Evolutionary conservation across 1,140 invertebrate genomes (phyloP).

Genomic region (Grapholita molesta): DNA sequence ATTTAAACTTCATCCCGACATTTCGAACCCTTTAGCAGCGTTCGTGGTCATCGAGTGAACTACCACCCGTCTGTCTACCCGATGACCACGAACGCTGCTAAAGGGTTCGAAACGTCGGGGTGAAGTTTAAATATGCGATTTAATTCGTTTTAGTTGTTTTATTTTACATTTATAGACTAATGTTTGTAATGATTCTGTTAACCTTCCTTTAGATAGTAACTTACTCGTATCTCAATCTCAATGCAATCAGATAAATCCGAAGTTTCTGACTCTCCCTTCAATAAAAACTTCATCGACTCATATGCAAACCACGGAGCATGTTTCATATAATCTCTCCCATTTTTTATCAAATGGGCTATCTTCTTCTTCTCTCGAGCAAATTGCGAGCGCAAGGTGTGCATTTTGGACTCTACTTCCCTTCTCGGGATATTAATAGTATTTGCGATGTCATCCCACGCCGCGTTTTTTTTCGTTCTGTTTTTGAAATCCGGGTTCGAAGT

Average conservation of each 20-base stretch:
- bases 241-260: neutral
- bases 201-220: neutral
- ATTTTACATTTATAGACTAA: too few relatives aligned
- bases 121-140: too few relatives aligned
- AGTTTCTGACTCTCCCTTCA: neutral
- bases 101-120: too few relatives aligned
- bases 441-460: conserved; percentile 17
- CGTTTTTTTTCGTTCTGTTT: conserved; percentile 9
- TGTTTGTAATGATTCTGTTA: too few relatives aligned
- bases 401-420: conserved; percentile 17
- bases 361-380: conserved; percentile 22
- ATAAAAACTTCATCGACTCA: conserved; percentile 16
- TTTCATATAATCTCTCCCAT: neutral
- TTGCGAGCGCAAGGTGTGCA: conserved; percentile 17
- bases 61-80: too few relatives aligned
- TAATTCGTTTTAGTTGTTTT: too few relatives aligned
- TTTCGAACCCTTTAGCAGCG: too few relatives aligned
- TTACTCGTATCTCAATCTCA: conserved; percentile 1
- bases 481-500: neutral
- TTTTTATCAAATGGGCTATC: neutral
- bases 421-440: neutral
- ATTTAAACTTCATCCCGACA: too few relatives aligned
- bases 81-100: too few relatives aligned
- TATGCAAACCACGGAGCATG: conserved; percentile 15
- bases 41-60: too few relatives aligned